Percentiles rank a stretch among this genome's conserved stretches.
These are phyloP conservation scores for Vidua chalybeata DNA, from an alignment of 2,113 vertebrate species.

Conservation along the genomic window DNA sequence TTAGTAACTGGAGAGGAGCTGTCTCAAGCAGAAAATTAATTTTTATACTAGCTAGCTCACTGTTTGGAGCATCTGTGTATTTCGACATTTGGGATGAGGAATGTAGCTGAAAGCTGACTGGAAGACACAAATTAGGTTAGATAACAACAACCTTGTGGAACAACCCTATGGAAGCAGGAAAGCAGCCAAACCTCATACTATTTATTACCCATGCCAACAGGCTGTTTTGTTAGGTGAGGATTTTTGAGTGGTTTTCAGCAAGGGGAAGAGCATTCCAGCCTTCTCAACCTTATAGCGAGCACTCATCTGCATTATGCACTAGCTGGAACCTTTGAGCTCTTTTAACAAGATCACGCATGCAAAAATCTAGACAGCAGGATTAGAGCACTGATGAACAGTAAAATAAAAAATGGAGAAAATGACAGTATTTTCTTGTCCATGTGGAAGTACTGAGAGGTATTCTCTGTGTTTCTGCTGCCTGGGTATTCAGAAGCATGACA, in stretches of 20 bases:
- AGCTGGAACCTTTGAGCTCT: neutral
- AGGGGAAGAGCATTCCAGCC: neutral
- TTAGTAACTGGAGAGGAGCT: neutral
- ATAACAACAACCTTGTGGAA: neutral
- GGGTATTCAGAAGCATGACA: neutral
- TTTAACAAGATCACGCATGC: neutral
- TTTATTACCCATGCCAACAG: neutral
- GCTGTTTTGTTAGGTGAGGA: neutral
- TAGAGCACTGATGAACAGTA: neutral
- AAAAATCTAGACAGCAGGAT: neutral
- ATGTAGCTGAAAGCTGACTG: neutral
- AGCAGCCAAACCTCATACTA: neutral
- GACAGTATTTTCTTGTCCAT: neutral
- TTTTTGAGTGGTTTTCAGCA: constrained; percentile 11
- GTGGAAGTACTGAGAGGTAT: neutral
- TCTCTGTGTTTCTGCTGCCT: neutral
- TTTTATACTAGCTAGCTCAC: neutral
- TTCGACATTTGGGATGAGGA: neutral
- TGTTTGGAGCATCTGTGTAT: neutral
- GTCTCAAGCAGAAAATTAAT: neutral
- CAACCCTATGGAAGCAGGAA: constrained; percentile 8
- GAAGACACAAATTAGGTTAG: constrained; percentile 27
- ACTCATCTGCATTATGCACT: neutral
- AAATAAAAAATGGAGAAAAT: neutral
- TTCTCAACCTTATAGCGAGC: neutral